Percentiles rank a stretch among this genome's conserved stretches.
Evolutionary conservation across 2,888 invertebrate species (phyloP).

Genomic region (Sepiola atlantica): DNA sequence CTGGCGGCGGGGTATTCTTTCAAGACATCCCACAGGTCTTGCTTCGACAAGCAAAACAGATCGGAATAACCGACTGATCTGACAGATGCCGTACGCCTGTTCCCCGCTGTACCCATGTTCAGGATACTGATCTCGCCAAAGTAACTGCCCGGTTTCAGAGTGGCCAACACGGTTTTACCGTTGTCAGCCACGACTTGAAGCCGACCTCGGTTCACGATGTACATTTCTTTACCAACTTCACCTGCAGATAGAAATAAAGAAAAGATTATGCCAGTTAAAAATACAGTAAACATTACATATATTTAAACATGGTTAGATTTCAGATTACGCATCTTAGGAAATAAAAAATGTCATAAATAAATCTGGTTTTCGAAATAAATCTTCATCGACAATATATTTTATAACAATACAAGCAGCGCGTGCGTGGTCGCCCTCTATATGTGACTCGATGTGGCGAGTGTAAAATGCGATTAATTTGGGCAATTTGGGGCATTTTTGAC

Average conservation of each 20-base stretch:
- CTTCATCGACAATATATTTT: too few relatives aligned
- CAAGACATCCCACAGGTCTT: constrained; percentile 98
- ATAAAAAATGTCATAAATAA: too few relatives aligned
- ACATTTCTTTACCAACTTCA: constrained; percentile 99
- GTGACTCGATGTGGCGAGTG: too few relatives aligned
- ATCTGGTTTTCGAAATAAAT: neutral
- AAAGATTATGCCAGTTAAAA: neutral
- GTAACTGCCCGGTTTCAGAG: constrained; percentile 98
- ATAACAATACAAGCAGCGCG: too few relatives aligned
- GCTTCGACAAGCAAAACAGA: constrained; percentile 97
- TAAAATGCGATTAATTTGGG: too few relatives aligned
- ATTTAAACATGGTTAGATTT: neutral
- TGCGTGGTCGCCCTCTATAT: too few relatives aligned
- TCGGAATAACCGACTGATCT: constrained; percentile 98
- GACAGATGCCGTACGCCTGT: constrained; percentile 97
- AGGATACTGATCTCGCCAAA: constrained; percentile 99
- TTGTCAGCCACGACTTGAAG: constrained; percentile 83
- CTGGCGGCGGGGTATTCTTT: constrained; percentile 83
- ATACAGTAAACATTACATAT: neutral
- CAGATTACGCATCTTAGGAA: too few relatives aligned
- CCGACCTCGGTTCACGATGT: constrained; percentile 96
- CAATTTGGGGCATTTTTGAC: too few relatives aligned
- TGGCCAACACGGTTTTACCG: constrained; percentile 95
- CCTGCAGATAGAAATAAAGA: constrained; percentile 79
- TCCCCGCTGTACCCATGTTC: constrained; percentile 93